Percentiles rank a stretch among this genome's conserved stretches.
Evolutionary conservation across 2,888 invertebrate genomes (phyloP).

Genomic region (Drosophila rellima): DNA sequence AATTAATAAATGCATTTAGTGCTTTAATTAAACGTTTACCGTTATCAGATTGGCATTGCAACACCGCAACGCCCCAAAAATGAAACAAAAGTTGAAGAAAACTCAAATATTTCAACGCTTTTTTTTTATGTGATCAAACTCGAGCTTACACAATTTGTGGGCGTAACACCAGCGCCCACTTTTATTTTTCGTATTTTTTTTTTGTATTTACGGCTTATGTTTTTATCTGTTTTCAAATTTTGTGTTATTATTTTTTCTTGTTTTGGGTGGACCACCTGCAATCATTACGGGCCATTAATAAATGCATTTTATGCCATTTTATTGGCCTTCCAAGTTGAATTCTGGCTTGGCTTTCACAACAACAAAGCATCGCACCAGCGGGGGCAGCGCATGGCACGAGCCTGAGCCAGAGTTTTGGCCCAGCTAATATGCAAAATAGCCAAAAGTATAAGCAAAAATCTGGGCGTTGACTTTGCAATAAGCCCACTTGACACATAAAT

Average conservation of each 20-base stretch:
- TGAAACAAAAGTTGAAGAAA: slow-evolving; percentile 15
- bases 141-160: slow-evolving; percentile 66
- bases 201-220: slow-evolving; percentile 16
- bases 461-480: slow-evolving; percentile 41
- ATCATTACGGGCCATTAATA: slow-evolving; percentile 67
- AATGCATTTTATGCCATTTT: slow-evolving; percentile 65
- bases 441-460: slow-evolving; percentile 29
- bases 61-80: slow-evolving; percentile 54
- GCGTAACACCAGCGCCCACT: slow-evolving; percentile 53
- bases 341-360: slow-evolving; percentile 66
- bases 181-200: slow-evolving; percentile 40
- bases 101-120: slow-evolving; percentile 54
- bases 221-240: slow-evolving; percentile 18
- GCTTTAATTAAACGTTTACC: slow-evolving; percentile 72
- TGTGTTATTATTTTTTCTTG: slow-evolving; percentile 18
- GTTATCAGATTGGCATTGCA: slow-evolving; percentile 68
- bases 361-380: slow-evolving; percentile 54
- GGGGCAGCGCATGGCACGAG: slow-evolving; percentile 65
- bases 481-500: slow-evolving; percentile 63
- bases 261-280: slow-evolving; percentile 70
- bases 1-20: slow-evolving; percentile 55
- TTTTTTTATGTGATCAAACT: slow-evolving; percentile 36
- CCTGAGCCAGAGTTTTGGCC: slow-evolving; percentile 53
- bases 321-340: slow-evolving; percentile 45
- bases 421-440: slow-evolving; percentile 64